phyloP scores from a whole-genome alignment of 2,113 vertebrate genomes.

The Neopipo cinnamomea region DNA sequence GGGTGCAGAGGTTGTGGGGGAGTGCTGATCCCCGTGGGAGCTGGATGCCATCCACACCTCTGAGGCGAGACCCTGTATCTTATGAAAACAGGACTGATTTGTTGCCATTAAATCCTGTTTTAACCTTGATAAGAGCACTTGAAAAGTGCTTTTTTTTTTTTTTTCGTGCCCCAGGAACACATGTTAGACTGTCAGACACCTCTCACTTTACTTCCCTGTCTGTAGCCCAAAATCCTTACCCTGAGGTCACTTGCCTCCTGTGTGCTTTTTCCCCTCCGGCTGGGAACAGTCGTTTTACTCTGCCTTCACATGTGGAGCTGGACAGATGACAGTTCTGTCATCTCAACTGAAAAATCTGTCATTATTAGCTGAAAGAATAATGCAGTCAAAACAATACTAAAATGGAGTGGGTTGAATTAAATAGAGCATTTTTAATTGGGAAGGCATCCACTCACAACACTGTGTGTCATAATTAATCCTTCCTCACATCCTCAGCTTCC shows the following conservation, averaged over 20 bases:
- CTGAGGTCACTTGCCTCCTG: not conserved
- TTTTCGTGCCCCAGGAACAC: not conserved
- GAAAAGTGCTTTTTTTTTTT: not conserved
- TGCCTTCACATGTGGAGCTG: not conserved
- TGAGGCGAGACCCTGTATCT: not conserved
- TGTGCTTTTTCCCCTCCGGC: not conserved
- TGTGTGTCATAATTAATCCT: not conserved
- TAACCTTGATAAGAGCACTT: not conserved
- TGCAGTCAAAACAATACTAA: not conserved
- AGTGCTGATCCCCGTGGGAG: not conserved
- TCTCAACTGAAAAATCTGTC: constrained; percentile 1
- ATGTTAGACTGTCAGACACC: not conserved
- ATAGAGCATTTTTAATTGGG: not conserved
- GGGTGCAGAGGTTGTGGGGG: not conserved
- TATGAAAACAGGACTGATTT: not conserved
- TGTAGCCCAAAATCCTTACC: not conserved
- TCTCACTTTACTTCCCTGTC: not conserved
- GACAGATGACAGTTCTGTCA: constrained; percentile 20
- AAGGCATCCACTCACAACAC: not conserved
- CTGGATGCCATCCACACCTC: not conserved
- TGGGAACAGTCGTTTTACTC: not conserved
- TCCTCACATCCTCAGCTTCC: not conserved
- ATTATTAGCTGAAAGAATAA: not conserved
- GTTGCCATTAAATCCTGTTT: not conserved
- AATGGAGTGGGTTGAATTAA: not conserved